Percentiles rank a stretch among this genome's conserved stretches.
Evolutionary conservation across 1,140 invertebrate species (phyloP).

Genomic region (Bactericera cockerelli): DNA sequence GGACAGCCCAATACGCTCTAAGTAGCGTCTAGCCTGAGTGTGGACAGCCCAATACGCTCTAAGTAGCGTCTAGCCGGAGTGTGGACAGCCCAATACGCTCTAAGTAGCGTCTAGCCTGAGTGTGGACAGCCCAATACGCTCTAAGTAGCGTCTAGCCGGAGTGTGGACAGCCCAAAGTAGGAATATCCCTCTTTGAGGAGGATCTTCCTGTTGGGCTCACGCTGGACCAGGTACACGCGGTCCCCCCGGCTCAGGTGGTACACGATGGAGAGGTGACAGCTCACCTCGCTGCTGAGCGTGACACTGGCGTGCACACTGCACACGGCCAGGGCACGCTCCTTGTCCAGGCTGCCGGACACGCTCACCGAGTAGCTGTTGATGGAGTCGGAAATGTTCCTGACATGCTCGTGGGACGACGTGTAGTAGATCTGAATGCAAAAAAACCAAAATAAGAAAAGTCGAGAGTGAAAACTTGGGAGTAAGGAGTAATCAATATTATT

Average conservation of each 20-base stretch:
- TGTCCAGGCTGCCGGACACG: background rate
- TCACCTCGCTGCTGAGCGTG: background rate
- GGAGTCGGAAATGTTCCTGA: background rate
- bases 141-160: background rate
- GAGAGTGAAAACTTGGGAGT: too few species aligned
- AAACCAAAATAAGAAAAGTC: too few species aligned
- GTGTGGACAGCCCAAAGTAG: background rate
- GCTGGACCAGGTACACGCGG: background rate
- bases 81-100: too few species aligned
- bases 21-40: too few species aligned
- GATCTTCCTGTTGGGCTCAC: background rate
- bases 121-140: too few species aligned
- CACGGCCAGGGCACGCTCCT: background rate
- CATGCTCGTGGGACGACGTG: background rate
- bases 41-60: too few species aligned
- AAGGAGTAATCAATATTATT: too few species aligned
- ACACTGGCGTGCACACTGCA: background rate
- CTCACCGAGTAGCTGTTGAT: background rate
- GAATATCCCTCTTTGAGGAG: background rate
- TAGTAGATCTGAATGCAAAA: background rate
- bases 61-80: too few species aligned
- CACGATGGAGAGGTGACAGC: background rate
- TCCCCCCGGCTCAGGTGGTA: background rate
- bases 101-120: too few species aligned
- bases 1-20: too few species aligned